These are phyloP conservation scores for Anthonomus grandis DNA, from an alignment of 1,140 invertebrate species.

Conservation along the genomic window DNA sequence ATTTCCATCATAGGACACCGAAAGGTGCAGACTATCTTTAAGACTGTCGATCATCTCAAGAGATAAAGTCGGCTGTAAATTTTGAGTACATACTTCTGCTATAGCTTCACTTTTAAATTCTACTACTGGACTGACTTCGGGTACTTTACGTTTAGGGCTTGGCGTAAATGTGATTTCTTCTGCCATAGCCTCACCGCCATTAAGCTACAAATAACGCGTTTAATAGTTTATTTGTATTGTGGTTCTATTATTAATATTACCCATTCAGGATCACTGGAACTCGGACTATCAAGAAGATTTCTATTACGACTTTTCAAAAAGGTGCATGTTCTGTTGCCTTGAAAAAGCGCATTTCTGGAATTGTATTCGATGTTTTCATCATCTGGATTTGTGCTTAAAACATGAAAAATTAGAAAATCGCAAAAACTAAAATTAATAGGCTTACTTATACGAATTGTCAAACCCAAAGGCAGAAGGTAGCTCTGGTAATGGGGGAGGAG, in stretches of 20 bases:
- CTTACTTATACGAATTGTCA: slow-evolving; percentile 18
- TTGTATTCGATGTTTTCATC: slow-evolving; percentile 48
- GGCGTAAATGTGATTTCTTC: slow-evolving; percentile 57
- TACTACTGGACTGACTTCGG: slow-evolving; percentile 13
- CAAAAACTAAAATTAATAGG: too few relatives aligned
- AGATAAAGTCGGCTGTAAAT: slow-evolving; percentile 20
- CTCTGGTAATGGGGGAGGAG: slow-evolving; percentile 54
- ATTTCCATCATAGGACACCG: slow-evolving; percentile 62
- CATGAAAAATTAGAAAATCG: too few relatives aligned
- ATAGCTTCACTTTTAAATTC: slow-evolving; percentile 11
- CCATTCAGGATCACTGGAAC: too few relatives aligned
- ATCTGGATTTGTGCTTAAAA: slow-evolving; percentile 49
- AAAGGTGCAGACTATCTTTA: slow-evolving; percentile 49
- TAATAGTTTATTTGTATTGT: too few relatives aligned
- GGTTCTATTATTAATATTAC: too few relatives aligned
- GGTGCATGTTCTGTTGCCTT: slow-evolving; percentile 24
- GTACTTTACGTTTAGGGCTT: slow-evolving; percentile 57
- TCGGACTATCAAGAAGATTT: too few relatives aligned
- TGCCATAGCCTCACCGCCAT: slow-evolving; percentile 64
- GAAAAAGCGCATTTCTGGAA: slow-evolving; percentile 36
- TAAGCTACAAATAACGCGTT: too few relatives aligned
- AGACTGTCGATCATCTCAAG: slow-evolving; percentile 11
- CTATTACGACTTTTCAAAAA: background rate
- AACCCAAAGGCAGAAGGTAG: slow-evolving; percentile 44
- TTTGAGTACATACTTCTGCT: slow-evolving; percentile 38